phyloP scores from a whole-genome alignment of 2,888 invertebrate species.

The Apamea crenata region DNA sequence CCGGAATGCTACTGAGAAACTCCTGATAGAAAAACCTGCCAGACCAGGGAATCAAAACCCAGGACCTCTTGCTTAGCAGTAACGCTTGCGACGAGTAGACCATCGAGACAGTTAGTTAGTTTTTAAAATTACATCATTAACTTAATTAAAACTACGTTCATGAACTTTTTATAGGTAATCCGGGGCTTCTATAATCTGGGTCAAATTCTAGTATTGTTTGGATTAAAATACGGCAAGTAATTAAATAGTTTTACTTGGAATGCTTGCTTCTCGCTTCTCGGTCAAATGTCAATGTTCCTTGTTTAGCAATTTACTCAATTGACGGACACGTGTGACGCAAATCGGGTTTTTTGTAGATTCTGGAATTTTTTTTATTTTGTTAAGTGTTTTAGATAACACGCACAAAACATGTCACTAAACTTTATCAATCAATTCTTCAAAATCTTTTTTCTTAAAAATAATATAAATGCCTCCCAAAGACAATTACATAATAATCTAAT shows the following conservation, averaged over 20 bases:
- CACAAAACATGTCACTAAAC: neutral
- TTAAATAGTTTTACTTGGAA: conserved; percentile 23
- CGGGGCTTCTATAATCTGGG: conserved; percentile 7
- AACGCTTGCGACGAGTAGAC: neutral
- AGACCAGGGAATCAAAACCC: neutral
- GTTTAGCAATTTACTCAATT: conserved; percentile 42
- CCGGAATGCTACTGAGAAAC: neutral
- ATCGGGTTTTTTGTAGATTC: conserved; percentile 1
- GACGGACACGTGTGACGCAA: conserved; percentile 27
- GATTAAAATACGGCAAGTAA: conserved; percentile 18
- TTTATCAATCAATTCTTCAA: neutral
- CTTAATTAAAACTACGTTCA: conserved; percentile 11
- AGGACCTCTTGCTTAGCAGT: neutral
- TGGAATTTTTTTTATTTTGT: neutral
- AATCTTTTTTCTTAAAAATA: neutral
- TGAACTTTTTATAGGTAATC: conserved; percentile 32
- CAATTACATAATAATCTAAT: conserved; percentile 13
- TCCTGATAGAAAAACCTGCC: neutral
- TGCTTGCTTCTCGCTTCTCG: too few species aligned
- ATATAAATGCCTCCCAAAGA: neutral
- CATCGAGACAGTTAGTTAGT: neutral
- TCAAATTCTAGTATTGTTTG: conserved; percentile 38
- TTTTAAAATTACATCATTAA: conserved; percentile 13
- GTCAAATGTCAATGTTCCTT: conserved; percentile 53
- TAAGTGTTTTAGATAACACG: neutral